These are phyloP conservation scores for Polymixis flavicincta DNA, from an alignment of 2,888 invertebrate species.

Conservation along the genomic window DNA sequence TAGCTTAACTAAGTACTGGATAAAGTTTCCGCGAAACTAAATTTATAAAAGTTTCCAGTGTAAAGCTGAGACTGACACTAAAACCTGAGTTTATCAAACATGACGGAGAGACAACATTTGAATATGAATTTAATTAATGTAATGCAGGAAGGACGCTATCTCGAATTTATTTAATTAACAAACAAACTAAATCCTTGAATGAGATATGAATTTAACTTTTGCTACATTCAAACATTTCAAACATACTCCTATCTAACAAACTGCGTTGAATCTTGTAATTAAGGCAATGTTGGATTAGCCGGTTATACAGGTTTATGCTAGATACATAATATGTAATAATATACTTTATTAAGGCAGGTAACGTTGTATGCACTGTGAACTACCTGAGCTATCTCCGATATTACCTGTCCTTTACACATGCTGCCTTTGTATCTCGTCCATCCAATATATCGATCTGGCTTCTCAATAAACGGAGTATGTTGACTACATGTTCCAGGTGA, in stretches of 20 bases:
- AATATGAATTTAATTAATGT: slow-evolving; percentile 28
- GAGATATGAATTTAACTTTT: slow-evolving; percentile 34
- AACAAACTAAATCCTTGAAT: slow-evolving; percentile 16
- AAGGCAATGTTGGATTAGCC: background rate
- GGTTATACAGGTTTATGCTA: background rate
- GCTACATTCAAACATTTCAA: slow-evolving; percentile 9
- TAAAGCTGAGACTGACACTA: background rate
- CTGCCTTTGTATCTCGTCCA: slow-evolving; percentile 45
- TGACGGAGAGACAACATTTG: background rate
- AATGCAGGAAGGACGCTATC: slow-evolving; percentile 10
- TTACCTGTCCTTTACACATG: slow-evolving; percentile 42
- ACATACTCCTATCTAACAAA: background rate
- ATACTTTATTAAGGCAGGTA: slow-evolving; percentile 4
- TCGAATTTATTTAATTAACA: slow-evolving; percentile 1
- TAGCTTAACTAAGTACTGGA: slow-evolving; percentile 8
- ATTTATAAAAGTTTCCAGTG: slow-evolving; percentile 16
- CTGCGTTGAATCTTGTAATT: slow-evolving; percentile 5
- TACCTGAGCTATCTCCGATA: slow-evolving; percentile 24
- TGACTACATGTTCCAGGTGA: slow-evolving; percentile 23
- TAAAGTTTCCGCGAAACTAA: slow-evolving; percentile 6
- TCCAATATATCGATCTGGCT: slow-evolving; percentile 43
- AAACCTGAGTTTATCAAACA: slow-evolving; percentile 3
- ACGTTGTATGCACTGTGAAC: slow-evolving; percentile 19
- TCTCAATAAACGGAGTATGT: slow-evolving; percentile 40
- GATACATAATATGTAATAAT: background rate